Conservation (phyloP, 1,140 invertebrate genomes). For the Helicoverpa zea region DNA sequence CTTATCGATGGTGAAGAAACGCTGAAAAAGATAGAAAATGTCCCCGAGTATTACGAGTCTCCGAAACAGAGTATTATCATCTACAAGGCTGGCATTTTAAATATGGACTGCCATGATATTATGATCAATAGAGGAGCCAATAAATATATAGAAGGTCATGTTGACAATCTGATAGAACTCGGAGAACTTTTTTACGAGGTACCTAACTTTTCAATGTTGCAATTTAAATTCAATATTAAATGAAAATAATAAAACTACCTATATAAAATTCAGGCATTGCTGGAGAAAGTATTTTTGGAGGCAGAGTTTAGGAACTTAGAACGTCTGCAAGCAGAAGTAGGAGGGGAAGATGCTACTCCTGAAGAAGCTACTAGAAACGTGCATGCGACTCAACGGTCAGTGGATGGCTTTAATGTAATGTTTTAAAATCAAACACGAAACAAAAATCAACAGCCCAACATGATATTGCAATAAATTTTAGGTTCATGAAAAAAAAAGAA, state of each 20-base stretch:
- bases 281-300: conserved; percentile 59
- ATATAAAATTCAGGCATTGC: conserved; percentile 47
- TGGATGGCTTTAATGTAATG: not conserved
- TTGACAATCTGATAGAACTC: conserved; percentile 69
- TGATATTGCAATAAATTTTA: conserved; percentile 23
- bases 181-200: conserved; percentile 71
- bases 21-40: conserved; percentile 83
- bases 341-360: conserved; percentile 12
- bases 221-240: not conserved
- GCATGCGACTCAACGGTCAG: conserved; percentile 65
- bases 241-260: too few species aligned
- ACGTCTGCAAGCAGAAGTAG: conserved; percentile 9
- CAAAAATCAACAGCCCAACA: not conserved
- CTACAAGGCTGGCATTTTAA: conserved; percentile 69
- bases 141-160: conserved; percentile 75
- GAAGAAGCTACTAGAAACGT: conserved; percentile 53
- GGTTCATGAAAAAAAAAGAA: conserved; percentile 74
- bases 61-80: conserved; percentile 82
- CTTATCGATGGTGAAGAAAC: conserved; percentile 86
- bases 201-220: conserved; percentile 21
- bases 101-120: conserved; percentile 76
- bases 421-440: not conserved
- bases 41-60: conserved; percentile 84
- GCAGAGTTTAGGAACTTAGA: conserved; percentile 43
- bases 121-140: conserved; percentile 69